Evolutionary conservation across 2,888 invertebrate genomes (phyloP).

Genomic region (Hermodice carunculata): DNA sequence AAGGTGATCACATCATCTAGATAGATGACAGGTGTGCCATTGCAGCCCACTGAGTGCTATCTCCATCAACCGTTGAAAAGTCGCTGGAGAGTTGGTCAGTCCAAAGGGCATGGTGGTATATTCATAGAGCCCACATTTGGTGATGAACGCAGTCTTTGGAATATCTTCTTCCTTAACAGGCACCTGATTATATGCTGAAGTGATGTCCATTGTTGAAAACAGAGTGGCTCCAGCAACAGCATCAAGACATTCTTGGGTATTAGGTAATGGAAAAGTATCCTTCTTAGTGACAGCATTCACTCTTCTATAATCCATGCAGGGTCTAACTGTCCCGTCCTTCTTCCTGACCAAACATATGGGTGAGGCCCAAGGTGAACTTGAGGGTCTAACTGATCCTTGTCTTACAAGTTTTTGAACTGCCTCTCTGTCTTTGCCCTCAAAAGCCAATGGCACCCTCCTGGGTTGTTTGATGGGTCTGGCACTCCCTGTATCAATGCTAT

Average conservation of each 20-base stretch:
- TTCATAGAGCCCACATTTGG: slow-evolving; percentile 19
- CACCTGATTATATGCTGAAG: slow-evolving; percentile 27
- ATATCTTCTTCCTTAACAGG: slow-evolving; percentile 5
- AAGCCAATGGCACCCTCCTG: neutral
- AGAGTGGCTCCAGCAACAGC: slow-evolving; percentile 1
- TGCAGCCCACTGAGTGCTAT: neutral
- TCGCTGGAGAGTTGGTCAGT: slow-evolving; percentile 22
- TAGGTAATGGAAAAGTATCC: neutral
- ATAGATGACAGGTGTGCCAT: slow-evolving; percentile 24
- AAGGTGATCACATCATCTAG: slow-evolving; percentile 24
- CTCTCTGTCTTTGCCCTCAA: neutral
- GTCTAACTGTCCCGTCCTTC: slow-evolving; percentile 1
- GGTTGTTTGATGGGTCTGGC: slow-evolving; percentile 3
- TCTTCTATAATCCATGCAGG: neutral
- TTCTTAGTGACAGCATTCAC: neutral
- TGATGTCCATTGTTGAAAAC: slow-evolving; percentile 21
- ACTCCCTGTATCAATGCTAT: slow-evolving; percentile 2
- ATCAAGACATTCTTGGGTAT: neutral
- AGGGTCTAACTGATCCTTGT: neutral
- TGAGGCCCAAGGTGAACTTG: slow-evolving; percentile 7
- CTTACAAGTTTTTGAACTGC: neutral
- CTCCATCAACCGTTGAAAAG: slow-evolving; percentile 31
- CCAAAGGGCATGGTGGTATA: slow-evolving; percentile 30
- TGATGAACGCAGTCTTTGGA: slow-evolving; percentile 25
- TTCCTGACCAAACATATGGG: neutral